Evolutionary conservation across 2,888 invertebrate species (phyloP).

Genomic region (Volucella bombylans): DNA sequence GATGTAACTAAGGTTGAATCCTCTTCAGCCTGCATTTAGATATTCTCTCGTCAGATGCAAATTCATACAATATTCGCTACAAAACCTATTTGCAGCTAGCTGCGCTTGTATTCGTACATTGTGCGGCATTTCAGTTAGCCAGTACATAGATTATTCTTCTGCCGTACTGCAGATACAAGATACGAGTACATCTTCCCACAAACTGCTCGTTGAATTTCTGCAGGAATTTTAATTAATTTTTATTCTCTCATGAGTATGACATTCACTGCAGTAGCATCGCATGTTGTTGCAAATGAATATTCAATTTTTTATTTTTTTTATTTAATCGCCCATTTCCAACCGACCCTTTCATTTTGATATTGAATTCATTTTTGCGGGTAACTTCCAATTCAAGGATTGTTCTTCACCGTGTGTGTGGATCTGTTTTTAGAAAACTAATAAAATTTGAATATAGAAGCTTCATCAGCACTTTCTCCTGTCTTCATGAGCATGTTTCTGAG

Average conservation of each 20-base stretch:
- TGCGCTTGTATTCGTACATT: no score
- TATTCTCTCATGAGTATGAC: slow-evolving; percentile 34
- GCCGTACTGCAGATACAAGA: slow-evolving; percentile 51
- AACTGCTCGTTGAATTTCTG: slow-evolving; percentile 31
- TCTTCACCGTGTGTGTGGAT: neutral
- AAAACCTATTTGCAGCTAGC: no score
- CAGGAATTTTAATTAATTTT: slow-evolving; percentile 67
- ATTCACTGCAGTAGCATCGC: slow-evolving; percentile 34
- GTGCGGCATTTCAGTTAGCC: slow-evolving; percentile 16
- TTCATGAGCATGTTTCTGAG: neutral
- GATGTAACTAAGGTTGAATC: no score
- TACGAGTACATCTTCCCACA: slow-evolving; percentile 33
- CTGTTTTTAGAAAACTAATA: slow-evolving; percentile 28
- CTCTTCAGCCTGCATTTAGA: no score
- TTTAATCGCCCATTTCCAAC: slow-evolving; percentile 31
- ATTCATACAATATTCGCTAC: no score
- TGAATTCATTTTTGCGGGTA: slow-evolving; percentile 44
- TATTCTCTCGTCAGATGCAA: no score
- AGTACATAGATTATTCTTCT: slow-evolving; percentile 29
- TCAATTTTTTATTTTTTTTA: slow-evolving; percentile 45
- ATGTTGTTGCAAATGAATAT: slow-evolving; percentile 56
- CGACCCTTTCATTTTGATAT: slow-evolving; percentile 1
- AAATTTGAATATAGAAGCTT: slow-evolving; percentile 34
- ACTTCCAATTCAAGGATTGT: slow-evolving; percentile 35
- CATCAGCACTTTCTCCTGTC: neutral